phyloP scores from a whole-genome alignment of 37 sponge, comb jelly and placozoan genomes.

The Corticium candelabrum region DNA sequence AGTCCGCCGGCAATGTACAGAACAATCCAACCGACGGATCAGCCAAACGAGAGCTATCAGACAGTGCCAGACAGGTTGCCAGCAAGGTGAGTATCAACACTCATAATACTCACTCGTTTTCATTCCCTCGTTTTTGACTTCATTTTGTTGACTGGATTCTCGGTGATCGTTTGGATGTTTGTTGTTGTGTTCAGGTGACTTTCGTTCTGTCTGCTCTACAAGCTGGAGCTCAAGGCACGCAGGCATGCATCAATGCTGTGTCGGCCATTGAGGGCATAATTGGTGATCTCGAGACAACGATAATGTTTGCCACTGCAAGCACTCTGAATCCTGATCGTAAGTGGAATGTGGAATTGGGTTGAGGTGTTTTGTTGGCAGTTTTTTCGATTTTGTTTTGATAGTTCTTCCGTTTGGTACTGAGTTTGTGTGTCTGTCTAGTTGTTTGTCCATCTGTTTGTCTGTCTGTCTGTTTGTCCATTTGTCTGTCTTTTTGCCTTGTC shows the following conservation, averaged over 20 bases:
- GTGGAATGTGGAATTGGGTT: too few relatives aligned
- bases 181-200: conserved; percentile 61
- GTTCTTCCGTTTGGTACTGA: too few relatives aligned
- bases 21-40: conserved; percentile 60
- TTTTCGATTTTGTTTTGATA: too few relatives aligned
- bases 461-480: too few relatives aligned
- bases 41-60: conserved; percentile 49
- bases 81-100: conserved; percentile 50
- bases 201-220: conserved; percentile 62
- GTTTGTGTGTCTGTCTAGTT: too few relatives aligned
- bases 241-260: conserved; percentile 89
- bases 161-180: too few relatives aligned
- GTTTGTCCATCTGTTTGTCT: too few relatives aligned
- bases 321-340: conserved; percentile 71
- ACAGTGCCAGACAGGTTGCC: conserved; percentile 46
- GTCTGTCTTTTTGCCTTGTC: too few relatives aligned
- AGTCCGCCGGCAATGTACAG: conserved; percentile 30
- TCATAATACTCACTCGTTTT: neutral
- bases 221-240: conserved; percentile 80
- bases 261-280: conserved; percentile 55
- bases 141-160: neutral
- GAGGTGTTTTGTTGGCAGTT: too few relatives aligned
- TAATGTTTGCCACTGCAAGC: conserved; percentile 91
- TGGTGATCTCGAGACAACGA: conserved; percentile 91
- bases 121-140: conserved; percentile 13